phyloP scores from a whole-genome alignment of 1,140 invertebrate species.

The Thaumetopoea pityocampa region DNA sequence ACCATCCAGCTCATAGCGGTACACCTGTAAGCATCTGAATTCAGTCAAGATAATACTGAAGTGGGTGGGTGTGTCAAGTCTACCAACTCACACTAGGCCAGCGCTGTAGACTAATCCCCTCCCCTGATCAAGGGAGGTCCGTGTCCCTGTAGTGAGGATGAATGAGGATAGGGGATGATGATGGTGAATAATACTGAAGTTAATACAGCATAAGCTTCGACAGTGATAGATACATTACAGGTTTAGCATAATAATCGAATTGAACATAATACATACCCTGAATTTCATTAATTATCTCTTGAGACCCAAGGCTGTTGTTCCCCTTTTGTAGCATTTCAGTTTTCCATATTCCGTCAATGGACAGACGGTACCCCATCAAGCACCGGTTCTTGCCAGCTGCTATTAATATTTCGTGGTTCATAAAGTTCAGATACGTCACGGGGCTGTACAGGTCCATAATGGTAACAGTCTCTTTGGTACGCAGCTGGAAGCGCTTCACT shows the following conservation, averaged over 20 bases:
- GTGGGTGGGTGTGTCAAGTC: too few relatives aligned
- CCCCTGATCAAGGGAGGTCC: too few relatives aligned
- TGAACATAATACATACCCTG: constrained; percentile 32
- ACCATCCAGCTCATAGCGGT: too few relatives aligned
- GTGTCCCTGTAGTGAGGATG: too few relatives aligned
- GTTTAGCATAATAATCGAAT: neutral
- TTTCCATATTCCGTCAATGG: constrained; percentile 35
- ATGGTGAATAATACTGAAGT: too few relatives aligned
- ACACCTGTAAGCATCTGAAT: too few relatives aligned
- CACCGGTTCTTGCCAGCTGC: constrained; percentile 51
- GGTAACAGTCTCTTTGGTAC: constrained; percentile 41
- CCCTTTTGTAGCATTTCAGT: constrained; percentile 53
- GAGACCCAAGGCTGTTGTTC: constrained; percentile 52
- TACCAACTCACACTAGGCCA: too few relatives aligned
- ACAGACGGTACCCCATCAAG: constrained; percentile 51
- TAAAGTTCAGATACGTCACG: constrained; percentile 52
- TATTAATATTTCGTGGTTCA: constrained; percentile 42
- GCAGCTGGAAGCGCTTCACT: constrained; percentile 44
- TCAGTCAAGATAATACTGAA: too few relatives aligned
- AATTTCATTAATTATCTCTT: constrained; percentile 58
- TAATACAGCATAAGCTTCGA: too few relatives aligned
- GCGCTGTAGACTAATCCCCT: too few relatives aligned
- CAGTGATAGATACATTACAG: too few relatives aligned
- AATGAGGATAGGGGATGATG: too few relatives aligned
- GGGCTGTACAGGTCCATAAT: constrained; percentile 53